Conservation (phyloP, 2,797 vertebrate genomes). For the Lepilemur septentrionalis region DNA sequence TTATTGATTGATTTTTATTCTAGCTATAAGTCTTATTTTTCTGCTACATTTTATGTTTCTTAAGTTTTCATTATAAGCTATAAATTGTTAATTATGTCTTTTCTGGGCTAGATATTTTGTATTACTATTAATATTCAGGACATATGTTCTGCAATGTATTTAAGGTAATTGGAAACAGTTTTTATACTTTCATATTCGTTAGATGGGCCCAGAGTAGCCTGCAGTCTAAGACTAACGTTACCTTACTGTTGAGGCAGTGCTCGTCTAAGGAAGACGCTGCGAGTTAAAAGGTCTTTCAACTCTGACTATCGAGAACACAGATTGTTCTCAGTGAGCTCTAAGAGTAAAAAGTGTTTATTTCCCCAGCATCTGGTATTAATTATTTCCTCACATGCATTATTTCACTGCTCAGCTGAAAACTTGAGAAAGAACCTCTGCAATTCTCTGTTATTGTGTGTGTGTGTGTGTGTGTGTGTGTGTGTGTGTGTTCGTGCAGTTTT, state of each 20-base stretch:
- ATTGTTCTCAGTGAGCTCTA: not conserved
- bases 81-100: not conserved
- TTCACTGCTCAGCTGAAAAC: not conserved
- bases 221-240: not conserved
- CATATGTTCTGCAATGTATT: not conserved
- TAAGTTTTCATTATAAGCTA: not conserved
- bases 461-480: rapidly evolving
- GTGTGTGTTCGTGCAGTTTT: not conserved
- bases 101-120: not conserved
- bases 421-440: not conserved
- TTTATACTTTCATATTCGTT: not conserved
- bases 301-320: not conserved
- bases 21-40: not conserved
- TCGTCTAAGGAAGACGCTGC: not conserved
- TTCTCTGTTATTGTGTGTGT: not conserved
- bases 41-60: not conserved
- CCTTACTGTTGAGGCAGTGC: not conserved
- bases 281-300: not conserved
- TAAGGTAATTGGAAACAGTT: not conserved
- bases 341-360: not conserved
- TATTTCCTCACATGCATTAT: not conserved
- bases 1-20: not conserved
- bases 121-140: not conserved
- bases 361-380: not conserved
- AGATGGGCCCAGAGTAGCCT: not conserved